phyloP scores from a whole-genome alignment of 1,140 invertebrate genomes.

The Leptinotarsa lineolata region DNA sequence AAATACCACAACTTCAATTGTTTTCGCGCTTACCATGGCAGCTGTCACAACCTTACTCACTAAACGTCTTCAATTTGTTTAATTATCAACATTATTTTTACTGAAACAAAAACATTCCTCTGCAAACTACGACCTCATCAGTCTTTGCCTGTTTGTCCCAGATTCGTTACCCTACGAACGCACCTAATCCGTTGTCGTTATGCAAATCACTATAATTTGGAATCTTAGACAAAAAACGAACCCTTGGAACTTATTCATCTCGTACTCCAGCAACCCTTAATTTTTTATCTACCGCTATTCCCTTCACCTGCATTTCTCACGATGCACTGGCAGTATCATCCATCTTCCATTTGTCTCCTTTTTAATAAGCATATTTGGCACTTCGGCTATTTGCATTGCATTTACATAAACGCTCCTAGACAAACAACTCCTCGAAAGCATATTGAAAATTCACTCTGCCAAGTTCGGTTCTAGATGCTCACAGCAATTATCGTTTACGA shows the following conservation, averaged over 20 bases:
- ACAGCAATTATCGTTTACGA: too few relatives aligned
- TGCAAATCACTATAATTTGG: constrained; percentile 14
- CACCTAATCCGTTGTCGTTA: background rate
- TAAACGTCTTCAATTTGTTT: too few relatives aligned
- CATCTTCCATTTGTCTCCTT: constrained; percentile 25
- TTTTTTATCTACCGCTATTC: constrained; percentile 20
- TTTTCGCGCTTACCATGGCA: too few relatives aligned
- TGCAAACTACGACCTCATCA: too few relatives aligned
- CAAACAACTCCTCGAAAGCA: background rate
- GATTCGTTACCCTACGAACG: background rate
- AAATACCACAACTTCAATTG: too few relatives aligned
- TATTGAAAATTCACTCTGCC: background rate
- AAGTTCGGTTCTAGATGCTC: background rate
- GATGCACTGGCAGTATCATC: constrained; percentile 21
- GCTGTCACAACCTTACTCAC: too few relatives aligned
- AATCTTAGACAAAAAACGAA: background rate
- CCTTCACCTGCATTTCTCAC: constrained; percentile 26
- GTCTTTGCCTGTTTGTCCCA: background rate
- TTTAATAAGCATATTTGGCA: constrained; percentile 24
- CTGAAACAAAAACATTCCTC: too few relatives aligned
- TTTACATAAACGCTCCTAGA: constrained; percentile 12
- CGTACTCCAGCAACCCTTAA: constrained; percentile 20
- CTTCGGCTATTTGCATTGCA: background rate
- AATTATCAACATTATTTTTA: too few relatives aligned
- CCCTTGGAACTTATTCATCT: background rate